Conservation (phyloP, 2,113 vertebrate genomes). For the Raja brachyura region DNA sequence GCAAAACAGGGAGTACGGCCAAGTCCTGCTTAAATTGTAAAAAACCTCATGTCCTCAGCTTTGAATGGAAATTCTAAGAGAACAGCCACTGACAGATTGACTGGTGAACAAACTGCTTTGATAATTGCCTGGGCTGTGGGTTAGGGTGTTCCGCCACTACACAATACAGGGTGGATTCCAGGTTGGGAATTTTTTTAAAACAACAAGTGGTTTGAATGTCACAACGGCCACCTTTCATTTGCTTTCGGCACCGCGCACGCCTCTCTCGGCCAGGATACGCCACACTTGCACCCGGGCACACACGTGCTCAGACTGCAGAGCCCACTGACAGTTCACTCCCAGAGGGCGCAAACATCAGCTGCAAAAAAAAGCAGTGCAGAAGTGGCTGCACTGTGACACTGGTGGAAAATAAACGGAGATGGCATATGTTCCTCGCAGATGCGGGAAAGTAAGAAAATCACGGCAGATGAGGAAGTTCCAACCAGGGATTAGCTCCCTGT, state of each 20-base stretch:
- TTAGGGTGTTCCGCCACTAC: not conserved
- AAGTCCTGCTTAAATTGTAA: not conserved
- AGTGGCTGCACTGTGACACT: not conserved
- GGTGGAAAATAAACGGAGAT: not conserved
- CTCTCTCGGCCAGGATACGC: no score
- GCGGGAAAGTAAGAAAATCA: not conserved
- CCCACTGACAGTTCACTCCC: not conserved
- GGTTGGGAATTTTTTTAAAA: not conserved
- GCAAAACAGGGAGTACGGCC: not conserved
- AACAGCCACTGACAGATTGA: not conserved
- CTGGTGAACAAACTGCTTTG: not conserved
- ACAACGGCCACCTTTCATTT: not conserved
- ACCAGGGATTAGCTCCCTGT: not conserved
- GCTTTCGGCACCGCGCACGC: not conserved
- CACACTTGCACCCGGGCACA: not conserved
- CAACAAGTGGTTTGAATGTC: not conserved
- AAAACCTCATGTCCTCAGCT: not conserved
- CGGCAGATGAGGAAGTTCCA: not conserved
- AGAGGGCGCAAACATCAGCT: not conserved
- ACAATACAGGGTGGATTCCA: not conserved
- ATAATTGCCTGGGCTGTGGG: not conserved
- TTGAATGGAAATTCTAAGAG: not conserved
- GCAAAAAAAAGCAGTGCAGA: not conserved
- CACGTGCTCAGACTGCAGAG: not conserved
- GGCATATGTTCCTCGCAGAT: not conserved